Conservation (phyloP, 2,888 invertebrate genomes). For the Geophilus truncorum region DNA sequence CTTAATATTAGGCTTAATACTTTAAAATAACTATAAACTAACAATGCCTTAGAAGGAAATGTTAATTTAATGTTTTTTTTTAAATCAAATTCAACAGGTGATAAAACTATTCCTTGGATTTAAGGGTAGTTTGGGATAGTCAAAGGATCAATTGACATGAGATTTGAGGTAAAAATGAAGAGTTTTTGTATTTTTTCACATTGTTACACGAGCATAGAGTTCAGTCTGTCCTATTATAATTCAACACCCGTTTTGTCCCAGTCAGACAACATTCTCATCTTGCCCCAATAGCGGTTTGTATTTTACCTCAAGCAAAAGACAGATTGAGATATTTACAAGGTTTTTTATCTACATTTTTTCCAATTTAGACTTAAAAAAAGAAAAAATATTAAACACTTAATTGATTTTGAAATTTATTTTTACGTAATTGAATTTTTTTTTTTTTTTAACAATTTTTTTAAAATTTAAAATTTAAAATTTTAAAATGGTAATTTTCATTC, state of each 20-base stretch:
- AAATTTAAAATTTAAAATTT: background rate
- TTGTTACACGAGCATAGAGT: background rate
- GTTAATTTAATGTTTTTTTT: too few relatives aligned
- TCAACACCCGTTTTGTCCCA: background rate
- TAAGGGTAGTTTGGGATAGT: too few relatives aligned
- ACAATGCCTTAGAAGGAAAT: too few relatives aligned
- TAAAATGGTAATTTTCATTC: background rate
- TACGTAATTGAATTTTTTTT: background rate
- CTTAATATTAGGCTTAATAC: too few relatives aligned
- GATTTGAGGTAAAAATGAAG: background rate
- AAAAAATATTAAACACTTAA: too few relatives aligned
- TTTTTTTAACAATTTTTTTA: too few relatives aligned
- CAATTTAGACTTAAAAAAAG: too few relatives aligned
- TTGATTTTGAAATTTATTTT: too few relatives aligned
- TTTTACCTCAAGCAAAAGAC: background rate
- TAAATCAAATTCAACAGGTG: too few relatives aligned
- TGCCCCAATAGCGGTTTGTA: background rate
- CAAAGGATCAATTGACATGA: too few relatives aligned
- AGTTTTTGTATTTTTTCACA: background rate
- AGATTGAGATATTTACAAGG: background rate
- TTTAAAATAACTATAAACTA: too few relatives aligned
- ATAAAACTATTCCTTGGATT: too few relatives aligned
- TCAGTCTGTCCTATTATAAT: background rate
- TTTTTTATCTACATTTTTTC: background rate
- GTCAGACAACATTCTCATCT: background rate